Conservation (phyloP, 2,888 invertebrate genomes). For the Ischnura elegans region DNA sequence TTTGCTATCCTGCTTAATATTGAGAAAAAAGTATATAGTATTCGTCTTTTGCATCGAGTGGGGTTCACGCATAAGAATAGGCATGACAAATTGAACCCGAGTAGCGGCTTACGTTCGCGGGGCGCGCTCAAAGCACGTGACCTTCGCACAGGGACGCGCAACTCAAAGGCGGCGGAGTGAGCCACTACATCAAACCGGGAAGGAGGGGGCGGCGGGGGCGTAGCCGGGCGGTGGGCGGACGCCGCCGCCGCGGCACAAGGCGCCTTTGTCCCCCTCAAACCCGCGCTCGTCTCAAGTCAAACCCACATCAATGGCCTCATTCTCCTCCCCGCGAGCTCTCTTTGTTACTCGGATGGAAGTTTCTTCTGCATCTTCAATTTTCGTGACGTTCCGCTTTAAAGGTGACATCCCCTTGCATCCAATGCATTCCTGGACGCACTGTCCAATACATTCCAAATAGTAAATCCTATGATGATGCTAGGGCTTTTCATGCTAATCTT, state of each 20-base stretch:
- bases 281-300: neutral
- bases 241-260: neutral
- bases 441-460: neutral
- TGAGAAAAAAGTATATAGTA: too few species aligned
- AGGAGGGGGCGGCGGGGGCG: neutral
- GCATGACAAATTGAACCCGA: too few species aligned
- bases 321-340: neutral
- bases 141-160: neutral
- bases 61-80: too few species aligned
- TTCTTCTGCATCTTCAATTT: conserved; percentile 9
- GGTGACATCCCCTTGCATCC: neutral
- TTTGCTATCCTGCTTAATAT: too few species aligned
- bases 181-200: neutral
- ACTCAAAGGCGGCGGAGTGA: neutral
- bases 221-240: neutral
- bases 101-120: neutral
- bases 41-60: too few species aligned
- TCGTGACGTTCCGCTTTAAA: conserved; percentile 9
- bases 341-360: neutral
- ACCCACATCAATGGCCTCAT: conserved; percentile 11
- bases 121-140: neutral
- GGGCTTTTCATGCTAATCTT: too few species aligned
- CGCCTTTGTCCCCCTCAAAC: neutral
- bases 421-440: neutral
- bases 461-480: too few species aligned